phyloP scores from a whole-genome alignment of 2,113 vertebrate genomes.

The Turnix velox region DNA sequence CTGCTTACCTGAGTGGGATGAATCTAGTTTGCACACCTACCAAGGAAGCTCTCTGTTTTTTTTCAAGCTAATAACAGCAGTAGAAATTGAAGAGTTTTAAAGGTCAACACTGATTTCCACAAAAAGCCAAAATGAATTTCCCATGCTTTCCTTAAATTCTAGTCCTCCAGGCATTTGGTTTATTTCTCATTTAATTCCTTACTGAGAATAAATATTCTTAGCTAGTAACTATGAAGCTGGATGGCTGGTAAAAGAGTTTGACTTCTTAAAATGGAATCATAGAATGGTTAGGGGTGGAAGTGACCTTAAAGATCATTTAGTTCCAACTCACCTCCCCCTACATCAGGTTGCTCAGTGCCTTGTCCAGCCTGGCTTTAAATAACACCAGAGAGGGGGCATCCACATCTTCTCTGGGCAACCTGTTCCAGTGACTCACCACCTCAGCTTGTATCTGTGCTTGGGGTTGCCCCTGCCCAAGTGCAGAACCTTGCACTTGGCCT shows the following conservation, averaged over 20 bases:
- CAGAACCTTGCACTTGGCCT: too few relatives aligned
- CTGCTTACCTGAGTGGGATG: neutral
- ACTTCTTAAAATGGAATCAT: neutral
- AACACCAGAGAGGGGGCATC: too few relatives aligned
- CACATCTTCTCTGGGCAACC: too few relatives aligned
- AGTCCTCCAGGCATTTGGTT: neutral
- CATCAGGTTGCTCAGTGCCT: too few relatives aligned
- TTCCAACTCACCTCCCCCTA: too few relatives aligned
- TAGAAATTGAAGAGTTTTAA: neutral
- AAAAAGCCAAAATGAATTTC: neutral
- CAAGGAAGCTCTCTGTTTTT: neutral
- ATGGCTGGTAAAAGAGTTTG: neutral
- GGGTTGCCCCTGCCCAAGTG: too few relatives aligned
- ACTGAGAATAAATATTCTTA: neutral
- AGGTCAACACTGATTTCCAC: neutral
- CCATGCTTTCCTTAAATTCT: neutral
- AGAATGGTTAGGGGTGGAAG: too few relatives aligned
- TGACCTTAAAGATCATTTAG: too few relatives aligned
- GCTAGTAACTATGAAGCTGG: neutral
- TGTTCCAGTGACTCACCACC: too few relatives aligned
- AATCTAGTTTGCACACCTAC: neutral
- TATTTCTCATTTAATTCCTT: neutral
- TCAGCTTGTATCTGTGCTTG: too few relatives aligned
- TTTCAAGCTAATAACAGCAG: neutral
- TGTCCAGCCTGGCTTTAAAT: too few relatives aligned